Conservation (phyloP, 2,888 invertebrate species). For the Drosophila niveifrons region DNA sequence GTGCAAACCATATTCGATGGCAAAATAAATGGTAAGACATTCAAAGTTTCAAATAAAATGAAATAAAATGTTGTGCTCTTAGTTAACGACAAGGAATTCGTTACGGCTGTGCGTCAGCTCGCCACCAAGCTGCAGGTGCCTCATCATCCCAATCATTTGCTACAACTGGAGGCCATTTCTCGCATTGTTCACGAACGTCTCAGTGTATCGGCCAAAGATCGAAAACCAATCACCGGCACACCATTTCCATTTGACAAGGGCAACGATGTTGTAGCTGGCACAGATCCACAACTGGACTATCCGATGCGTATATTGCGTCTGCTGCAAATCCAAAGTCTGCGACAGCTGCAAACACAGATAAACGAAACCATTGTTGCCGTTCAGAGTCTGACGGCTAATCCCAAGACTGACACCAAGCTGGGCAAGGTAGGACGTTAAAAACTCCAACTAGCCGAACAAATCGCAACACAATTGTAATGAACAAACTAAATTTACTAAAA, state of each 20-base stretch:
- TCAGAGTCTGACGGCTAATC: slow-evolving; percentile 97
- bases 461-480: slow-evolving; percentile 30
- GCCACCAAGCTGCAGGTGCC: slow-evolving; percentile 92
- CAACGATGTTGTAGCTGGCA: slow-evolving; percentile 87
- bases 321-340: slow-evolving; percentile 87
- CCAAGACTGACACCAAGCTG: slow-evolving; percentile 97
- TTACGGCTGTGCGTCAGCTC: slow-evolving; percentile 91
- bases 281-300: slow-evolving; percentile 89
- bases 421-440: slow-evolving; percentile 94
- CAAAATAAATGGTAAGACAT: slow-evolving; percentile 92
- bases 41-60: not conserved
- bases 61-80: not conserved
- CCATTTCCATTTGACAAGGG: slow-evolving; percentile 89
- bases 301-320: slow-evolving; percentile 92
- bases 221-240: slow-evolving; percentile 86
- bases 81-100: slow-evolving; percentile 90
- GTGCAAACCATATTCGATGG: slow-evolving; percentile 92
- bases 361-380: slow-evolving; percentile 97
- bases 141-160: slow-evolving; percentile 92
- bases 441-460: not conserved
- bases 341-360: slow-evolving; percentile 93
- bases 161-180: slow-evolving; percentile 90
- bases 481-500: slow-evolving; percentile 43
- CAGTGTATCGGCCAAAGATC: slow-evolving; percentile 86
- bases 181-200: slow-evolving; percentile 88